These are phyloP conservation scores for Bombus picipes DNA, from an alignment of 1,140 invertebrate species.

Conservation along the genomic window DNA sequence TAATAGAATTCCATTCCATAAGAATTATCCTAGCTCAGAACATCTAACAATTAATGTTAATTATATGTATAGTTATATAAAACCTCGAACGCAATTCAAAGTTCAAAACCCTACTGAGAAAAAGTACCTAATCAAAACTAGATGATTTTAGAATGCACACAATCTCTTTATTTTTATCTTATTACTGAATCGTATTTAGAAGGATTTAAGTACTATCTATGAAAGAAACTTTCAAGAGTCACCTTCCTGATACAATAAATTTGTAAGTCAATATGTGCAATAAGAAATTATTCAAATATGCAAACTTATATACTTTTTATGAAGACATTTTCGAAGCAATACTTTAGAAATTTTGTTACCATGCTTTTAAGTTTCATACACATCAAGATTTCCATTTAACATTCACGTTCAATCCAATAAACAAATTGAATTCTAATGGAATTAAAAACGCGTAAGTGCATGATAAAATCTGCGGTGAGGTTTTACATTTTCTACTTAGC, in stretches of 20 bases:
- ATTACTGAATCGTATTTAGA: not conserved
- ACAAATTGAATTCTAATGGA: too few relatives aligned
- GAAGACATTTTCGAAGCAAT: too few relatives aligned
- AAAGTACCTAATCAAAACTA: not conserved
- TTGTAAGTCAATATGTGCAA: not conserved
- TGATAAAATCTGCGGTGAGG: not conserved
- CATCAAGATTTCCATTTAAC: not conserved
- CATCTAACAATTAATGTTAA: not conserved
- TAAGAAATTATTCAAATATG: not conserved
- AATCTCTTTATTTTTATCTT: not conserved
- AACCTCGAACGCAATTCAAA: not conserved
- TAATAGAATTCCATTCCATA: too few relatives aligned
- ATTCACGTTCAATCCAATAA: not conserved
- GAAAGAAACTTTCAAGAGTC: not conserved
- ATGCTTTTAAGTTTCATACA: not conserved
- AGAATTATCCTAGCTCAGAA: not conserved
- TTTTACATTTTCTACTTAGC: too few relatives aligned
- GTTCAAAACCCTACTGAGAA: not conserved
- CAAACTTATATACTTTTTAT: not conserved
- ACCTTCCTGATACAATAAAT: not conserved
- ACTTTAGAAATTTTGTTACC: not conserved
- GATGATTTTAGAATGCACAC: not conserved
- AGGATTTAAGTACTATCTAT: not conserved
- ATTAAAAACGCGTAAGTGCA: not conserved
- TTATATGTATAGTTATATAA: not conserved